phyloP scores from a whole-genome alignment of 2,113 vertebrate species.

The Mormyrus lacerda region DNA sequence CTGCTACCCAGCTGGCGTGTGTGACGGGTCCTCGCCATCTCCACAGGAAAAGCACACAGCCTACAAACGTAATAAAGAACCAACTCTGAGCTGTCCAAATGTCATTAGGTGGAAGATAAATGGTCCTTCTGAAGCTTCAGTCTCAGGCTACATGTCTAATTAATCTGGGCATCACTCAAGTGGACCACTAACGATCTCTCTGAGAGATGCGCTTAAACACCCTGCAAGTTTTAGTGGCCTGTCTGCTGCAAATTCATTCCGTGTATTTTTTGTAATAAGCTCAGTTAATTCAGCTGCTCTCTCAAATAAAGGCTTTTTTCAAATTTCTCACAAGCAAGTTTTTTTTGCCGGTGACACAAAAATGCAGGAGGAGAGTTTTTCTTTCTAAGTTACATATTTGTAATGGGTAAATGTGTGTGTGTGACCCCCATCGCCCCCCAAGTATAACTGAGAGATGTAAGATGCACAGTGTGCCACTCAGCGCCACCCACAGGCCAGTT shows the following conservation, averaged over 20 bases:
- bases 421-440: background rate
- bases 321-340: constrained; percentile 56
- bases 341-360: constrained; percentile 50
- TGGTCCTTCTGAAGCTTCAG: constrained; percentile 56
- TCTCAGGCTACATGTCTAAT: constrained; percentile 61
- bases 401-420: background rate
- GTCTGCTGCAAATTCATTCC: constrained; percentile 56
- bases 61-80: background rate
- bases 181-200: constrained; percentile 64
- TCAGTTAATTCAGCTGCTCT: constrained; percentile 62
- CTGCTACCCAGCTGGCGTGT: background rate
- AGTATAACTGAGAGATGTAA: background rate
- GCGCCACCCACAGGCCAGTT: background rate
- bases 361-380: constrained; percentile 53
- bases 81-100: constrained; percentile 30
- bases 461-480: background rate
- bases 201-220: constrained; percentile 58
- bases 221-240: constrained; percentile 54
- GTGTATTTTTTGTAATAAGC: constrained; percentile 68
- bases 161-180: constrained; percentile 57
- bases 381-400: constrained; percentile 39
- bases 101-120: constrained; percentile 45
- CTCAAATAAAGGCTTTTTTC: constrained; percentile 70
- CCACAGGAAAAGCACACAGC: constrained; percentile 42
- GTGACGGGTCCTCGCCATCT: background rate